These are phyloP conservation scores for Betta splendens DNA, from an alignment of 2,797 vertebrate genomes.

Conservation along the genomic window DNA sequence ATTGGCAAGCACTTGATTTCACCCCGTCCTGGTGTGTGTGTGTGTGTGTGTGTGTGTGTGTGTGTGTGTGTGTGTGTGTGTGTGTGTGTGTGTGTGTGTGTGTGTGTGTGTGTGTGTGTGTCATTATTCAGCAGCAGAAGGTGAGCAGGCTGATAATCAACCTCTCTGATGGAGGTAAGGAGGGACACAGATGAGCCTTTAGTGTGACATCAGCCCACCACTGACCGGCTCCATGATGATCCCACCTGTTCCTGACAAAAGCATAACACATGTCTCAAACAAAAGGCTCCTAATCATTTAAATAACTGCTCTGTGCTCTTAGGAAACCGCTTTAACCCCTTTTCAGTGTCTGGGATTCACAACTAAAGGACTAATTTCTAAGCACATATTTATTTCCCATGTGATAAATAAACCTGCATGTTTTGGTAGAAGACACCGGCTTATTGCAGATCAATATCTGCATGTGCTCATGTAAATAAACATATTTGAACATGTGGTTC, in stretches of 20 bases:
- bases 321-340: background rate
- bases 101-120: too few species aligned
- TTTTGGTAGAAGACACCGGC: background rate
- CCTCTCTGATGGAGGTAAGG: constrained; percentile 45
- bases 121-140: constrained; percentile 55
- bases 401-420: background rate
- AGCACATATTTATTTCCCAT: background rate
- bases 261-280: too few species aligned
- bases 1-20: constrained; percentile 53
- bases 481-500: background rate
- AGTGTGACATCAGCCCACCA: constrained; percentile 18
- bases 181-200: constrained; percentile 17
- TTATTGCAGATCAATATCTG: constrained; percentile 4
- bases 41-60: too few species aligned
- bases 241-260: constrained; percentile 11
- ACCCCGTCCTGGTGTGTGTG: constrained; percentile 34
- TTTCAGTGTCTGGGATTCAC: background rate
- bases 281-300: too few species aligned
- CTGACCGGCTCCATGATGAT: background rate
- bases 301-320: background rate
- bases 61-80: too few species aligned
- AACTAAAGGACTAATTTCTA: background rate
- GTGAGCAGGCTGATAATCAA: constrained; percentile 15
- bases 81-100: too few species aligned
- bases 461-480: constrained; percentile 30